Percentiles rank a stretch among this genome's conserved stretches.
Conservation (phyloP, 2,797 vertebrate species). For the Austrolebias charrua region DNA sequence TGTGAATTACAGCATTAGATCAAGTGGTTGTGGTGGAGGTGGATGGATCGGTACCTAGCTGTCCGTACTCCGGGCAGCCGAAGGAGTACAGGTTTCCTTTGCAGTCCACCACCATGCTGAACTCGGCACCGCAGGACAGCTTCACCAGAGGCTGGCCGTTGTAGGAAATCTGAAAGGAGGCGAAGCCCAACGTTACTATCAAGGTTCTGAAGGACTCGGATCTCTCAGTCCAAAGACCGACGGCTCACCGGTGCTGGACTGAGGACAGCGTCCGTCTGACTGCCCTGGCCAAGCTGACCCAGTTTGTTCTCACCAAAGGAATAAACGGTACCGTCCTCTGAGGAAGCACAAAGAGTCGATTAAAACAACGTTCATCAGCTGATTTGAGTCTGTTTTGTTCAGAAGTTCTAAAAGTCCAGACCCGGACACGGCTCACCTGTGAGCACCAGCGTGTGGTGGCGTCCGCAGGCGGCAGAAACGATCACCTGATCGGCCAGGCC, state of each 20-base stretch:
- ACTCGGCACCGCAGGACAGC: constrained; percentile 92
- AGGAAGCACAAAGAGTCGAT: constrained; percentile 6
- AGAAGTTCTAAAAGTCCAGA: background rate
- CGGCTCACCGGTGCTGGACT: constrained; percentile 86
- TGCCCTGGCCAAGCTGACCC: constrained; percentile 93
- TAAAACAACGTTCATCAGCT: too few species aligned
- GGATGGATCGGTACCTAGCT: constrained; percentile 83
- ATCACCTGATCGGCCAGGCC: constrained; percentile 83
- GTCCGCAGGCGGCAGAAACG: constrained; percentile 89
- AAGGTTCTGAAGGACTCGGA: background rate
- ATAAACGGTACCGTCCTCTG: constrained; percentile 88
- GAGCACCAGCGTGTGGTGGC: constrained; percentile 92
- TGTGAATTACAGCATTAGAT: background rate
- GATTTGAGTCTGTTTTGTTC: too few species aligned
- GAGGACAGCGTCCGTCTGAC: constrained; percentile 92
- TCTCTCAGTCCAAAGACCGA: too few species aligned
- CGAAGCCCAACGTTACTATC: background rate
- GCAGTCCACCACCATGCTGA: constrained; percentile 98
- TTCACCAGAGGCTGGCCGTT: constrained; percentile 96
- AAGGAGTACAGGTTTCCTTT: constrained; percentile 98
- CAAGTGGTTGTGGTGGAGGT: background rate
- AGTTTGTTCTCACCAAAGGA: constrained; percentile 97
- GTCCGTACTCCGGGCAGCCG: constrained; percentile 94
- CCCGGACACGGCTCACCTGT: constrained; percentile 78
- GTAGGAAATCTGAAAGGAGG: constrained; percentile 87